Base-by-base conservation (phyloP, 2,113 vertebrate genomes). In the Anarrhichthys ocellatus region DNA sequence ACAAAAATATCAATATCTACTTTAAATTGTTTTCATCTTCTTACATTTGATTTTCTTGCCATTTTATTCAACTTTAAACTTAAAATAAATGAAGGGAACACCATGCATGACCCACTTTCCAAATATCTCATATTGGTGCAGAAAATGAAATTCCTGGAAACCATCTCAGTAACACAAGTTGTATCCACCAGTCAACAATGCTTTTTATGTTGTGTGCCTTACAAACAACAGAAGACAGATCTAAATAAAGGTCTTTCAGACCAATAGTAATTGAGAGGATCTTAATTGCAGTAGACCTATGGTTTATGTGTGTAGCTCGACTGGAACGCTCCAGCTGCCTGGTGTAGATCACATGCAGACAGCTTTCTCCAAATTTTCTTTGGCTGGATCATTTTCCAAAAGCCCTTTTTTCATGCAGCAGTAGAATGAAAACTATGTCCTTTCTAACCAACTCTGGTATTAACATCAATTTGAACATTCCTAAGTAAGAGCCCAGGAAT, bases 391-490 rank as follows among this genome's bases (percentile, higher is more conserved):
- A 74, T 90, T 93, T 94, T 93, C 90, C 91, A 88, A 63, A 76
- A 80, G 81, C 29, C 24, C 59, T 82, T 87, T 27, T 91, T 89
- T 92, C 79, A 88, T 91, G 84, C 88, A 32, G 80, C 18, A 6
- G 64, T 74, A 90, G 85, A 91, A 90, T 89, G 85, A 90, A 87
- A 93, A 90, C 68, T 91, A 93, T 92, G 87, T 92, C 78, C 73
- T 87, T 75, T 69, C 82, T 89, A 89, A 94, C 92, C 92, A 92
- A 90, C 90, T 90, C 90, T 92, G 92, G 87, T 91, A 89, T 94
- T 91, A 92, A 83, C 89, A 92, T 92, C 90, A 91, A 86, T 93
- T 89, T 89, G 59, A 88, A 80, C 90, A 93, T 94, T 94, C 90
- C 91, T 88, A 52, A 84, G 84, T 76, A 83, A 79, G 69, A 90